Percentiles rank a stretch among this genome's conserved stretches.
These are phyloP conservation scores for Drosophila murphyi DNA, from an alignment of 1,140 invertebrate species.

Conservation along the genomic window DNA sequence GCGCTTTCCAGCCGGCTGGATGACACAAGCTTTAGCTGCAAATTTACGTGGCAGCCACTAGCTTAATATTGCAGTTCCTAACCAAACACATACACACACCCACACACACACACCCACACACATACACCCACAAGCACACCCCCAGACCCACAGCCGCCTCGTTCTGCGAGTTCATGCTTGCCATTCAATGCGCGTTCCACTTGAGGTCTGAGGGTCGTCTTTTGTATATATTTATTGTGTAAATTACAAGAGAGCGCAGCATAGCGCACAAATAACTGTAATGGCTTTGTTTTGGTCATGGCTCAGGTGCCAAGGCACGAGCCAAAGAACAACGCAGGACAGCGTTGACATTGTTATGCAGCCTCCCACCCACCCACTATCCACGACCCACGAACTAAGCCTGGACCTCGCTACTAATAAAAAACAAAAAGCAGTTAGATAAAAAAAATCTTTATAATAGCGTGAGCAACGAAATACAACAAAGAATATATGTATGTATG, in stretches of 20 bases:
- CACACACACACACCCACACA: too few relatives aligned
- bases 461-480: slow-evolving; percentile 31
- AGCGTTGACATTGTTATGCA: slow-evolving; percentile 62
- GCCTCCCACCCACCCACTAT: background rate
- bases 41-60: slow-evolving; percentile 12
- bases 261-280: slow-evolving; percentile 80
- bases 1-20: slow-evolving; percentile 29
- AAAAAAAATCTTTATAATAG: slow-evolving; percentile 77
- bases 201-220: slow-evolving; percentile 45
- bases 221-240: slow-evolving; percentile 81
- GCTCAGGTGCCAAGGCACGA: slow-evolving; percentile 71
- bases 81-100: background rate
- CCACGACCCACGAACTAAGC: slow-evolving; percentile 9
- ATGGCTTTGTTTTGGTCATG: slow-evolving; percentile 80
- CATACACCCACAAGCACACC: background rate
- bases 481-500: background rate
- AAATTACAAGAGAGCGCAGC: slow-evolving; percentile 76
- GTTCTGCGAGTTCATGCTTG: slow-evolving; percentile 3
- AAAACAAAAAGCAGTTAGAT: slow-evolving; percentile 78
- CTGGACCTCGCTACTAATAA: slow-evolving; percentile 45
- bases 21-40: slow-evolving; percentile 29
- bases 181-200: slow-evolving; percentile 27
- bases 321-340: slow-evolving; percentile 58
- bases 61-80: slow-evolving; percentile 24
- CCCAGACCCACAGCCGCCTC: background rate